Base-by-base conservation (phyloP, 2,797 vertebrate species). In the Muscicapa striata region DNA sequence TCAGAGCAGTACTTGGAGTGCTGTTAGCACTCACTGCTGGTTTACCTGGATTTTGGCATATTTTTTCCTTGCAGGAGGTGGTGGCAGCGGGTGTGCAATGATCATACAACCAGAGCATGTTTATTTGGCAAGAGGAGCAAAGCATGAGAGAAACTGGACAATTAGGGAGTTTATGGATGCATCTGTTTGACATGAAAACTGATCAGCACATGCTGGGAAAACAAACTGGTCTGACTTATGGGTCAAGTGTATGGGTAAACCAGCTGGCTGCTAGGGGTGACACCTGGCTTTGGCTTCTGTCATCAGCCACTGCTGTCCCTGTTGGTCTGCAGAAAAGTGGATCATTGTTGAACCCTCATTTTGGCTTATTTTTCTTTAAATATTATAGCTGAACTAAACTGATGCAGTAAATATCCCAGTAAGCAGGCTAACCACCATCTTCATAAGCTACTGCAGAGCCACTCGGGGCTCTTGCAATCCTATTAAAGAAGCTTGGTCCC, bases 401-500 rank as follows among this genome's bases (percentile, higher is more conserved):
- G 19, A 34, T 57, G 13, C 22, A 69, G 23, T 52, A 79, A 79
- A 68, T 45, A 45, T 40, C 11, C 21, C 32, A 24, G 34, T 66
- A 76, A 59, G 29, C 57, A 77, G n/a, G 51, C n/a, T 76, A 88
- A 76, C 58, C 36, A 30, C 20, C 9, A 15, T 73, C 16, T 63
- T 59, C n/a, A 27, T 66, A 51, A 73, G 34, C 52, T 76, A 6
- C 43, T n/a, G 29, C 52, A 57, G 62, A 84, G 41, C 21, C 4
- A 4, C 70, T 88, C 85, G 20, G 12, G 61, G n/a, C 69, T 66
- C 20, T 76, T 75, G 61, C 77, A 70, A 22, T 72, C 73, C 48
- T 54, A 7, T 87, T 73, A 64, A 17, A 64, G 79, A 58, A 86
- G 46, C 79, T 80, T 54, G 41, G 78, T 94, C 86, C 92, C 84